phyloP scores from a whole-genome alignment of 2,888 invertebrate species.

The Ectemnius continuus region DNA sequence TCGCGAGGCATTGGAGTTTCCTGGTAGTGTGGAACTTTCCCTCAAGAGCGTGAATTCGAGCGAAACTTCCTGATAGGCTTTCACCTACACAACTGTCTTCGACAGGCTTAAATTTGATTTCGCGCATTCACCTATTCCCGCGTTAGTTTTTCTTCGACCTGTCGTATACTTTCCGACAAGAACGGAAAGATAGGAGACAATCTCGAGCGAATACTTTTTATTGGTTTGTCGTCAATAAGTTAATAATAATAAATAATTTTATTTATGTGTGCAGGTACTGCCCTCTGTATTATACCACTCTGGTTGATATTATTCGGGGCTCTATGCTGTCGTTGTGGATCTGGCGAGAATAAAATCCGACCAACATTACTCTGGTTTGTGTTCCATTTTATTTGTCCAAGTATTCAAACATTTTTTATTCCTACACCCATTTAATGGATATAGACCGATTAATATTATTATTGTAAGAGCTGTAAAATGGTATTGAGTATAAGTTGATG shows the following conservation, averaged over 20 bases:
- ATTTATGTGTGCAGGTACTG: slow-evolving; percentile 58
- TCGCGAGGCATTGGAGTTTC: too few species aligned
- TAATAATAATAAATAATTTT: not conserved
- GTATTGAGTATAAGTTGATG: too few species aligned
- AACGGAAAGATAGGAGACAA: not conserved
- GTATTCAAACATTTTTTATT: too few species aligned
- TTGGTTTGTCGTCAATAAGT: not conserved
- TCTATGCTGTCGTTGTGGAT: slow-evolving; percentile 70
- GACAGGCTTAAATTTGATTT: too few species aligned
- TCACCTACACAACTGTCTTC: too few species aligned
- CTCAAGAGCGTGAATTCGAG: too few species aligned
- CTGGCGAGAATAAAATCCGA: slow-evolving; percentile 68
- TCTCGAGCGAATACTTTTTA: not conserved
- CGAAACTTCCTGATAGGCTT: too few species aligned
- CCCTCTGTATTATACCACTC: slow-evolving; percentile 65
- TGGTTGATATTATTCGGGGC: slow-evolving; percentile 70
- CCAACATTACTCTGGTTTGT: slow-evolving; percentile 71
- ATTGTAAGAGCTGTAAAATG: too few species aligned
- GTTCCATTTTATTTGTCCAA: not conserved
- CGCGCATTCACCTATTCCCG: not conserved
- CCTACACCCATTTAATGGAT: too few species aligned
- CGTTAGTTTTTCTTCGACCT: not conserved
- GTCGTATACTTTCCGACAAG: not conserved
- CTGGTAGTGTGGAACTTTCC: too few species aligned
- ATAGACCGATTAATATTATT: too few species aligned